Percentiles rank a stretch among this genome's conserved stretches.
These are phyloP conservation scores for Oncorhynchus masou DNA, from an alignment of 2,113 vertebrate genomes.

Conservation along the genomic window DNA sequence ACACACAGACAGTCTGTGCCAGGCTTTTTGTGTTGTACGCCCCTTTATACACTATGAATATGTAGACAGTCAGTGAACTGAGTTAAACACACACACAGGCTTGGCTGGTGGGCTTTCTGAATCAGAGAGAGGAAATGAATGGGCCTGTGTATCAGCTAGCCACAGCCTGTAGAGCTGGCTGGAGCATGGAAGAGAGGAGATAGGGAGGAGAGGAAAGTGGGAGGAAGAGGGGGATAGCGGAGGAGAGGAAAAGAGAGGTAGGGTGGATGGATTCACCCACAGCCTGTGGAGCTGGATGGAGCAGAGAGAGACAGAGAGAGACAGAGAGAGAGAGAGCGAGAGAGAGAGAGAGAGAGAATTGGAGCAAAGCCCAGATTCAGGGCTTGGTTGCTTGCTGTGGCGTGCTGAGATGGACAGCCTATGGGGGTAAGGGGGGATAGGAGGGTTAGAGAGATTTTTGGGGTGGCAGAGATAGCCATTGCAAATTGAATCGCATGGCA, in stretches of 20 bases:
- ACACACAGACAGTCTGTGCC: too few relatives aligned
- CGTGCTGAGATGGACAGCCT: not conserved
- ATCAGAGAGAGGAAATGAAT: not conserved
- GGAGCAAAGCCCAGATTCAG: not conserved
- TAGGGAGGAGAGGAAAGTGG: not conserved
- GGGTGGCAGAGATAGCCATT: not conserved
- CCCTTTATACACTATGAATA: not conserved
- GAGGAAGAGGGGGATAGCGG: not conserved
- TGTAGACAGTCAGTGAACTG: not conserved
- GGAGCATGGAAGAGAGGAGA: not conserved
- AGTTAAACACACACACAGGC: not conserved
- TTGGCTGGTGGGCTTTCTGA: not conserved
- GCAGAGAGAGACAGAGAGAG: not conserved
- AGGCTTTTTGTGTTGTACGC: too few relatives aligned
- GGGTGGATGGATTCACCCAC: not conserved
- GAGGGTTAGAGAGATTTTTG: too few relatives aligned
- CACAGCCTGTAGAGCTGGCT: not conserved
- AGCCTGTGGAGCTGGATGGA: too few relatives aligned
- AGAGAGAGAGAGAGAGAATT: not conserved
- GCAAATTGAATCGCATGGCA: not conserved
- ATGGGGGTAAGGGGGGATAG: not conserved
- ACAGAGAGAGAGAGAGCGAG: not conserved
- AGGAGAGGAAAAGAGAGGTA: not conserved
- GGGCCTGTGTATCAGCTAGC: slow-evolving; percentile 2
- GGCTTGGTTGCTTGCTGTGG: not conserved